Evolutionary conservation across 2,797 vertebrate species (phyloP).

Genomic region (Myoxocephalus aenaeus): DNA sequence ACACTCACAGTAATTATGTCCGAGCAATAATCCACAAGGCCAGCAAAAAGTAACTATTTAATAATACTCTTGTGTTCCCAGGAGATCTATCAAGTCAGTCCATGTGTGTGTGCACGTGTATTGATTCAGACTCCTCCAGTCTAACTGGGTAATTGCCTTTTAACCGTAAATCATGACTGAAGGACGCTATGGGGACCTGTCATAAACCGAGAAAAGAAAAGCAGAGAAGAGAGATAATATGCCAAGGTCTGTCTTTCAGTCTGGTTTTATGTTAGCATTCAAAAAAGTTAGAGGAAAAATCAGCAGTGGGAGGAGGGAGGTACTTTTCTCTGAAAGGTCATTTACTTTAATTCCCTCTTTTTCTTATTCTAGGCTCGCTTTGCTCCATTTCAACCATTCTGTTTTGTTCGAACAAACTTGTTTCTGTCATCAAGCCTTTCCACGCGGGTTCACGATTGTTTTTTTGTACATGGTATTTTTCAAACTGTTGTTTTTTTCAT

Average conservation of each 20-base stretch:
- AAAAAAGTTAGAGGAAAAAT: slow-evolving; percentile 11
- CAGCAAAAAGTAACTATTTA: slow-evolving; percentile 52
- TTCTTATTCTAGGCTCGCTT: slow-evolving; percentile 9
- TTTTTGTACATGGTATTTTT: background rate
- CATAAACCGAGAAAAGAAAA: slow-evolving; percentile 56
- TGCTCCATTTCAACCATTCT: slow-evolving; percentile 9
- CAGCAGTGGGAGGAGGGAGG: background rate
- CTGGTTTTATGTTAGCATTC: slow-evolving; percentile 40
- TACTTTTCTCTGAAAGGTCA: slow-evolving; percentile 26
- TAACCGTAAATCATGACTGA: slow-evolving; percentile 76
- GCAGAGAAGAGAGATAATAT: slow-evolving; percentile 44
- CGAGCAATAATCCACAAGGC: slow-evolving; percentile 22
- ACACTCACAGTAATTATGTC: slow-evolving; percentile 15
- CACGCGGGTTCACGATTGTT: background rate
- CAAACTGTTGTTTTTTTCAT: background rate
- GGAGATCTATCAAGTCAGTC: slow-evolving; percentile 45
- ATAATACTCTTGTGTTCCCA: slow-evolving; percentile 51
- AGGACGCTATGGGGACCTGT: slow-evolving; percentile 67
- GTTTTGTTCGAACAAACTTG: slow-evolving; percentile 14
- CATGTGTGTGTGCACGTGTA: slow-evolving; percentile 21
- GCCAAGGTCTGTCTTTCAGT: slow-evolving; percentile 54
- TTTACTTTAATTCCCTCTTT: slow-evolving; percentile 11
- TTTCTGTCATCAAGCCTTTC: background rate
- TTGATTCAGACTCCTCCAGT: slow-evolving; percentile 62
- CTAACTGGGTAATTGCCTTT: slow-evolving; percentile 75